Evolutionary conservation across 2,797 vertebrate species (phyloP), one percentile per base, ranked within the genome.

Genomic region (Leptatherina wallacei): DNA sequence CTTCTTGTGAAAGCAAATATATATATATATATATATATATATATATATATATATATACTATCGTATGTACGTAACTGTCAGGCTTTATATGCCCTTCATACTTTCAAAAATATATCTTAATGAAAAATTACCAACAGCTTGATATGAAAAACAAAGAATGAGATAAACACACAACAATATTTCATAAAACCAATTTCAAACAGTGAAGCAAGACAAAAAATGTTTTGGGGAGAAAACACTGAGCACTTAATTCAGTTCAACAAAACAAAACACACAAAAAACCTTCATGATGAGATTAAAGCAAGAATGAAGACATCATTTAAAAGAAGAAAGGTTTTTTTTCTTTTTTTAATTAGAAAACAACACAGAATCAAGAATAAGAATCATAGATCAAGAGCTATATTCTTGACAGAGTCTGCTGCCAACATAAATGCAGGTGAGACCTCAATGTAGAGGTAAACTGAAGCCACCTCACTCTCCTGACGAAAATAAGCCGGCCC

Each of bases 401-500:
- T 54, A 42, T 14, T 38, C 0, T 47, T 38, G 10, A 16, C 56
- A 54, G 24, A n/a, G n/a, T 74, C 75, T 51, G 42, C 64, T 33
- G 27, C 69, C 42, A 55, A 20, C 22, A 49, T 60, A 67, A 76
- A 49, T 72, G 3, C 5, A 77, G 51, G 24, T 14, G 56, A 59
- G 20, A 6, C 10, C 22, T 55, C 65, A 24, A 66, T 69, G 69
- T 8, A 38, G 6, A 30, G 47, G 44, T 54, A 56, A 57, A 58
- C 40, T 67, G 14, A 49, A 77, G 22, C 49, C 54, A 40, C 49
- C 47, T 42, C 60, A 67, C 42, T 76, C 67, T 64, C 42, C 9
- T 36, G 16, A 9, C 55, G 74, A 38, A 77, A 80, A 81, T 61
- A 47, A 55, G 65, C 68, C 69, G 70, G 22, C 63, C 77, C 66